Percentiles rank a stretch among this genome's conserved stretches.
Evolutionary conservation across 2,113 vertebrate species (phyloP).

Genomic region (Eulemur rufifrons): DNA sequence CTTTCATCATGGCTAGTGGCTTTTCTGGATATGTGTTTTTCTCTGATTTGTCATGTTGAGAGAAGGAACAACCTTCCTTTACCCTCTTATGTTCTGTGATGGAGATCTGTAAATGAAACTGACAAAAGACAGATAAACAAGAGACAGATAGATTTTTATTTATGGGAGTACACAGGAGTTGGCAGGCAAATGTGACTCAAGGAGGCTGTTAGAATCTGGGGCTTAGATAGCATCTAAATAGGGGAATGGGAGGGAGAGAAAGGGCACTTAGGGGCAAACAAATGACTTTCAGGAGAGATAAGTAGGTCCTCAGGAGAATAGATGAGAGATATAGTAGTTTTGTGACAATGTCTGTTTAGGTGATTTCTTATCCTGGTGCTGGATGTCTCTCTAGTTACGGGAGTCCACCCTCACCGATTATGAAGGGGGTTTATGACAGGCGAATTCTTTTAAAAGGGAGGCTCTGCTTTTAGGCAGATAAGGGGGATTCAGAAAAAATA

Average conservation of each 20-base stretch:
- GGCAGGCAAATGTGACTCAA: constrained; percentile 23
- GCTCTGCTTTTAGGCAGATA: constrained; percentile 40
- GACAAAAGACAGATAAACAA: not conserved
- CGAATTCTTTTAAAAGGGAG: constrained; percentile 41
- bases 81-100: not conserved
- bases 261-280: not conserved
- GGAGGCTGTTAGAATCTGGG: not conserved
- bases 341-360: not conserved
- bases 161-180: not conserved
- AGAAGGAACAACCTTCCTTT: not conserved
- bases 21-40: not conserved
- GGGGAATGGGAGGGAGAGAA: not conserved
- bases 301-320: not conserved
- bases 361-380: not conserved
- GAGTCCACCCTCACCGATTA: not conserved
- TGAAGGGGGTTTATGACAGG: not conserved
- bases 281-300: constrained; percentile 36
- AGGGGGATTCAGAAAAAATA: not conserved
- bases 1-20: not conserved
- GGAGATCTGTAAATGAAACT: not conserved
- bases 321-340: not conserved
- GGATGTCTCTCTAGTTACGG: not conserved
- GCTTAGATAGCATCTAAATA: not conserved
- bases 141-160: constrained; percentile 38
- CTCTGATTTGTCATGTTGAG: not conserved